These are phyloP conservation scores for Enteromius thamalakanensis DNA, from an alignment of 2,797 vertebrate species.

Conservation along the genomic window DNA sequence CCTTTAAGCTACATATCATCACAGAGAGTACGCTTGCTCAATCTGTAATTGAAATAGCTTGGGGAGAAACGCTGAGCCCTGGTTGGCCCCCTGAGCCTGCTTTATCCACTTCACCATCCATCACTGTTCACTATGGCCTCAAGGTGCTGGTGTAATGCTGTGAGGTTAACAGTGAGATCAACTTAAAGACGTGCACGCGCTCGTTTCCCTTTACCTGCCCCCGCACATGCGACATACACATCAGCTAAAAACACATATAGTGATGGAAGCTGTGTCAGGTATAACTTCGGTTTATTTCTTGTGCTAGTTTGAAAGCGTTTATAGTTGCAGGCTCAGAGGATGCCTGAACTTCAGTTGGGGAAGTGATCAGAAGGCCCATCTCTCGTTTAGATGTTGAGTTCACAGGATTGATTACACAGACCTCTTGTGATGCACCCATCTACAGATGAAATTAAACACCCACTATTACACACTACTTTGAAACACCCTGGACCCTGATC, in stretches of 20 bases:
- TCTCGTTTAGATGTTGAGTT: slow-evolving; percentile 79
- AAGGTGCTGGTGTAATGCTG: slow-evolving; percentile 71
- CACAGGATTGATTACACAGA: slow-evolving; percentile 79
- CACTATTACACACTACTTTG: slow-evolving; percentile 74
- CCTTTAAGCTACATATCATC: slow-evolving; percentile 77
- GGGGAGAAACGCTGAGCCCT: slow-evolving; percentile 73
- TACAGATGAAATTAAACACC: slow-evolving; percentile 81
- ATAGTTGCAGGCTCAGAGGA: slow-evolving; percentile 65
- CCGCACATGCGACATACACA: slow-evolving; percentile 49
- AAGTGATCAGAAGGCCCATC: slow-evolving; percentile 77
- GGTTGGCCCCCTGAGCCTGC: slow-evolving; percentile 60
- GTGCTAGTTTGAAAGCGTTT: slow-evolving; percentile 57
- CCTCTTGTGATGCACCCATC: slow-evolving; percentile 74
- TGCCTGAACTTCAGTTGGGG: slow-evolving; percentile 72
- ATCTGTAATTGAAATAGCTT: slow-evolving; percentile 82
- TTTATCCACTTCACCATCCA: slow-evolving; percentile 69
- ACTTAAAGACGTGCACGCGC: slow-evolving; percentile 59
- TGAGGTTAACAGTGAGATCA: slow-evolving; percentile 75
- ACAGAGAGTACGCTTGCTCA: slow-evolving; percentile 68
- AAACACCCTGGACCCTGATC: slow-evolving; percentile 77
- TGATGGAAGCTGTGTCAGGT: slow-evolving; percentile 58
- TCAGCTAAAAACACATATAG: slow-evolving; percentile 19
- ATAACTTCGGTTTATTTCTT: slow-evolving; percentile 61
- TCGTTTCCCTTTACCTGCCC: slow-evolving; percentile 62
- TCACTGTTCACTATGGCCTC: slow-evolving; percentile 73